Evolutionary conservation across 2,797 vertebrate species (phyloP), one percentile per base, ranked within the genome.

Genomic region (Squalus acanthias): DNA sequence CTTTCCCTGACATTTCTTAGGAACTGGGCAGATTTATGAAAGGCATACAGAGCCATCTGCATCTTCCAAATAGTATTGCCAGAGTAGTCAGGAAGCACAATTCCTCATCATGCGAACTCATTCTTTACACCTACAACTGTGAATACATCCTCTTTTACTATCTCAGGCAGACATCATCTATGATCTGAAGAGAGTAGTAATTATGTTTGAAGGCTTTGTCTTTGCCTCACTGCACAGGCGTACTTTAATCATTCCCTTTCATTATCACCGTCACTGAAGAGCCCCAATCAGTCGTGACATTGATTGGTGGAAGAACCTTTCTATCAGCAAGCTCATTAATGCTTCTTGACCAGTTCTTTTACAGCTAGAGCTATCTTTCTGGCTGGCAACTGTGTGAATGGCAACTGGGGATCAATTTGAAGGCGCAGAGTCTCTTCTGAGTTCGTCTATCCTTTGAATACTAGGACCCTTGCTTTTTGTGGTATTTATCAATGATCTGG

Each of bases 211-310:
- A 93, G 91, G 91, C 91, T 93, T 69, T 69, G 65, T 69, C 91
- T 69, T 93, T 46, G 65, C 63, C 39, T 69, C 91, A 93, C 12
- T 93, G 91, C 91, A 91, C 91, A 69, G 91, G 63, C n/a, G 0
- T 69, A 93, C 91, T 93, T 93, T 93, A 93, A 93, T 93, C 63
- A 93, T 93, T 69, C 65, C 65, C 91, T 93, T 93, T 39, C 63
- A 69, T 93, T 93, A 93, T 93, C 65, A 93, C 63, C 65, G 39
- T 69, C n/a, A 93, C 29, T 46, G n/a, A 93, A 93, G 65, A 67
- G 65, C 65, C n/a, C 91, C 65, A 67, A 93, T 93, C 91, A 93
- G 20, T 46, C n/a, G 15, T n/a, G 65, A 67, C 63, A 93, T 69
- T 93, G 91, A 93, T 93, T 26, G 65, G n/a, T 69, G 63, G 63